Evolutionary conservation across 2,113 vertebrate species (phyloP), one percentile per base, ranked within the genome.

Genomic region (Drymodes brunneopygia): DNA sequence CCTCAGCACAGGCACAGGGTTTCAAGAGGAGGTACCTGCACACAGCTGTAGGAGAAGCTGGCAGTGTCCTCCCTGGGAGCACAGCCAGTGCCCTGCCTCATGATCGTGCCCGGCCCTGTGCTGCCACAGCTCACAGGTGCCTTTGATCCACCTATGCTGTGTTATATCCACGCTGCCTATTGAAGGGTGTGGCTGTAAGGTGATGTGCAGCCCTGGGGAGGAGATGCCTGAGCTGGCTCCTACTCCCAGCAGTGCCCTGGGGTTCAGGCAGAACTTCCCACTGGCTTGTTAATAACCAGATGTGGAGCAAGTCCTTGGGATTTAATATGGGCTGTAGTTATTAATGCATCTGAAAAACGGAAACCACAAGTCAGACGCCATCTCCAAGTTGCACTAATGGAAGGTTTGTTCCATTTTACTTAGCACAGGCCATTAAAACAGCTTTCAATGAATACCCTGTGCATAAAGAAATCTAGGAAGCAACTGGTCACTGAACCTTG

Each of bases 101-200:
- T 2, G 7, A 4, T 54, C 0, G 0, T 53, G 75, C 33, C 65
- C 61, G 47, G 36, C 18, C 48, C 75, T 74, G n/a, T 2, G 9
- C 81, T 84, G 72, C 67, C 10, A 0, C 33, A 36, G 44, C 31
- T 19, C 58, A 36, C 1, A 1, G 3, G 0, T 24, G 33, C 8
- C 7, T 82, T 57, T 61, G 51, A 12, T 28, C 77, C 61, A 2
- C 1, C 3, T 9, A 0, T 28, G 10, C 38, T 35, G 71, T 51
- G 28, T 28, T 56, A 28, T 0, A 31, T 2, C 19, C 42, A 12
- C 0, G 0, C 48, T 48, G n/a, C 57, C 31, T 44, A 15, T 8
- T 44, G 67, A 57, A 38, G 44, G 27, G 4, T 15, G 3, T 29
- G 60, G 54, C 83, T 17, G 1, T 23, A 11, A 73, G 50, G 56